Percentiles rank a stretch among this genome's conserved stretches.
Conservation (phyloP, 2,113 vertebrate species). For the Rhinichthys klamathensis region DNA sequence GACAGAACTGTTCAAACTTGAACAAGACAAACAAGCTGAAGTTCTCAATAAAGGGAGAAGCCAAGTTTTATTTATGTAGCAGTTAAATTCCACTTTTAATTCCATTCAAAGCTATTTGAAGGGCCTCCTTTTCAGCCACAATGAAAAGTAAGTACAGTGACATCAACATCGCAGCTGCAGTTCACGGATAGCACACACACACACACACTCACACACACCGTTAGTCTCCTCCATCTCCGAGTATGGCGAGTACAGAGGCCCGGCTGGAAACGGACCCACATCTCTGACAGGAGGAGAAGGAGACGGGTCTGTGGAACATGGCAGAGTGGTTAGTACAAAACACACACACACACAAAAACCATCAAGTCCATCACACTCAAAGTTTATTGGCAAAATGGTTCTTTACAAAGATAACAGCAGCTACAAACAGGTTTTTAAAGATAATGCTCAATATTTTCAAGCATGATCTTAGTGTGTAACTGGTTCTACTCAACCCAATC, state of each 20-base stretch:
- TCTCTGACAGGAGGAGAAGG: constrained; percentile 90
- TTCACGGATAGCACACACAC: not conserved
- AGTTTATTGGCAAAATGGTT: constrained; percentile 47
- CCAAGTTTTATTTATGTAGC: not conserved
- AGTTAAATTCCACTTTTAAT: too few species aligned
- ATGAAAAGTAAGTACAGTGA: not conserved
- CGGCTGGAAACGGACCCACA: constrained; percentile 80
- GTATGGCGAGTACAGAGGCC: constrained; percentile 65
- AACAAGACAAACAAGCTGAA: not conserved
- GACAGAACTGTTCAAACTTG: not conserved
- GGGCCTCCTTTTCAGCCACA: not conserved
- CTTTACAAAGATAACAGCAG: too few species aligned
- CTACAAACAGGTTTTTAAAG: not conserved
- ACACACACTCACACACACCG: constrained; percentile 65
- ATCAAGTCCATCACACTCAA: not conserved
- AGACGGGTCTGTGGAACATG: constrained; percentile 77
- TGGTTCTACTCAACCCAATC: too few species aligned
- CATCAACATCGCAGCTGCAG: not conserved
- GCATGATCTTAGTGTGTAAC: not conserved
- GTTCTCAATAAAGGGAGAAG: not conserved
- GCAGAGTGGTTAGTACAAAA: constrained; percentile 27
- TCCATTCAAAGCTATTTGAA: not conserved
- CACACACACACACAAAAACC: constrained; percentile 3
- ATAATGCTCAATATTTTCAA: not conserved
- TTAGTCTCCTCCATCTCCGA: constrained; percentile 73